phyloP scores from a whole-genome alignment of 1,140 invertebrate species.

The Capitella teleta region DNA sequence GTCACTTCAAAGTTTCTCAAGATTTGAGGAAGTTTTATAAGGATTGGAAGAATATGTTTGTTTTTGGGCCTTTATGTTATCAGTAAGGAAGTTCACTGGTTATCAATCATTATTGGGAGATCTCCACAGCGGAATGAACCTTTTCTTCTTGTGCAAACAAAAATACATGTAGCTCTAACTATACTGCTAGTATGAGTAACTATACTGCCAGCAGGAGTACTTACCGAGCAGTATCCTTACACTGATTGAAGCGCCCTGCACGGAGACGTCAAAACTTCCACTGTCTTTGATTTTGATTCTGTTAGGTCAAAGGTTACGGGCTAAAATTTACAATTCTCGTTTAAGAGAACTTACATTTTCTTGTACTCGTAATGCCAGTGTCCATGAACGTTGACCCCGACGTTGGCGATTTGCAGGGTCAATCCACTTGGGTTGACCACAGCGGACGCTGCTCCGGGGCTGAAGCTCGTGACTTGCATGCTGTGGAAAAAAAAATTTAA shows the following conservation, averaged over 20 bases:
- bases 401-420: no score
- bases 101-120: background rate
- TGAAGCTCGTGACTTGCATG: no score
- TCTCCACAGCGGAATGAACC: background rate
- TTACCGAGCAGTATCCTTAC: constrained; percentile 1
- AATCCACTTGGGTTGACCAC: no score
- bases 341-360: no score
- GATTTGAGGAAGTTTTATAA: background rate
- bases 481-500: no score
- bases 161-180: background rate
- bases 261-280: constrained; percentile 1
- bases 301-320: no score
- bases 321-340: no score
- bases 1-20: no score
- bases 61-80: background rate
- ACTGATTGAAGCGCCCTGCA: constrained; percentile 1
- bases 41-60: background rate
- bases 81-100: background rate
- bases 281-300: background rate
- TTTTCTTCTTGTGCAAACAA: background rate
- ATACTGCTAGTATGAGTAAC: background rate
- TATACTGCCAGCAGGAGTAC: background rate
- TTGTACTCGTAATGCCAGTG: no score
- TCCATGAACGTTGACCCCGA: no score
- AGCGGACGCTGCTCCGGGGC: no score